These are phyloP conservation scores for Sphaeramia orbicularis DNA, from an alignment of 2,797 vertebrate genomes.

Conservation along the genomic window DNA sequence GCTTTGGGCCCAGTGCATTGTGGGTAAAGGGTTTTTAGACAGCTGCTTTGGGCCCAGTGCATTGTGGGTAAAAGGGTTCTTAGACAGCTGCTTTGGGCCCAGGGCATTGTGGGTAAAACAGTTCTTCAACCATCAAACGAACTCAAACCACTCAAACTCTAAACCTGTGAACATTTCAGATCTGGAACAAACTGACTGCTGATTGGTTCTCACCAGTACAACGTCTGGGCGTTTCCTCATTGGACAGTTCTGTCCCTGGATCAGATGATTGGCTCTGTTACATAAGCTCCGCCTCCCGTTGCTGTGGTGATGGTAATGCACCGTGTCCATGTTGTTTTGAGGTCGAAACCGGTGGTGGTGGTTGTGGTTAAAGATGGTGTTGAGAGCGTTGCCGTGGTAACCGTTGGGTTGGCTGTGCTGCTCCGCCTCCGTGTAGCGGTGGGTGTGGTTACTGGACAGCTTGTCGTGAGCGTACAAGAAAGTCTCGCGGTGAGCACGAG, in stretches of 20 bases:
- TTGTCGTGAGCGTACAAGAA: conserved; percentile 92
- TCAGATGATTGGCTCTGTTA: conserved; percentile 71
- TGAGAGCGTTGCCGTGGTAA: conserved; percentile 76
- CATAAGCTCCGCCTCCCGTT: conserved; percentile 78
- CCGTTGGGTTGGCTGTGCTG: conserved; percentile 71
- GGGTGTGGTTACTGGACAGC: conserved; percentile 66
- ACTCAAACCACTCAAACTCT: too few species aligned
- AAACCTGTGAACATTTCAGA: too few species aligned
- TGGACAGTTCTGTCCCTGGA: conserved; percentile 77
- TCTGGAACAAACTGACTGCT: too few species aligned
- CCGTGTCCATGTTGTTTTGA: conserved; percentile 70
- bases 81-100: too few species aligned
- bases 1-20: too few species aligned
- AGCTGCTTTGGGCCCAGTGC: too few species aligned
- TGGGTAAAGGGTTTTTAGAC: too few species aligned
- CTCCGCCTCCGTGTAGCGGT: conserved; percentile 55
- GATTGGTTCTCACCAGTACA: conserved; percentile 85
- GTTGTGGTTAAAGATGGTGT: conserved; percentile 80
- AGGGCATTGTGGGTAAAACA: too few species aligned
- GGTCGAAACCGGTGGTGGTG: too few species aligned
- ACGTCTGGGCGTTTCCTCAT: conserved; percentile 82
- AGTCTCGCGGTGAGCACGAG: conserved; percentile 91
- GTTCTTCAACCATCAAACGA: too few species aligned
- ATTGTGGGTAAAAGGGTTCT: too few species aligned
- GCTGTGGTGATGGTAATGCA: conserved; percentile 58